Base-by-base conservation (phyloP, 2,113 vertebrate genomes). In the Lethenteron camtschaticum region DNA sequence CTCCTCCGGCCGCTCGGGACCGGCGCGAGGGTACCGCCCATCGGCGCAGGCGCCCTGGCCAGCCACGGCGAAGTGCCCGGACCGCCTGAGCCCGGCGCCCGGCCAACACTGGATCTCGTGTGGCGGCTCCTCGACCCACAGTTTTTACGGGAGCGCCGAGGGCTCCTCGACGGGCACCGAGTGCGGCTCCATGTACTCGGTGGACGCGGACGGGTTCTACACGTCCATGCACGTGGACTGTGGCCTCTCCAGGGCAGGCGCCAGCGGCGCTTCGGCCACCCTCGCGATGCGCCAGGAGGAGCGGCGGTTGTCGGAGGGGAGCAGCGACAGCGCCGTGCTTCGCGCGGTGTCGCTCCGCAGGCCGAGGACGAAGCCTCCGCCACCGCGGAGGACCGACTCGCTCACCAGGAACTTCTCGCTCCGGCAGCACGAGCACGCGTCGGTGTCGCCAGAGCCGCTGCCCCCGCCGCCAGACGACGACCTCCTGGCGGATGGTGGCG, bases 321-420 rank as follows among this genome's bases (percentile, higher is more conserved):
- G 13, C 6, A 1, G 60, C 13, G 20, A 41, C 63, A 66, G 63
- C 24, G 24, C 63, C 9, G n/a, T 66, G 10, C 24, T 20, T 18
- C 86, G 88, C 71, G 91, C 82, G 73, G 90, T 99, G 76, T 96
- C 92, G 56, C 79, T 99, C 11, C 92, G 84, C 73, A 99, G 96
- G 74, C 76, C 84, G 1, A 96, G 86, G 81, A 96, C 91, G 63
- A 66, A 66, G 73, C 90, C 94, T 0, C 94, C 91, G 56, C 92
- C 90, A 0, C 94, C 94, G 1, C 84, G 85, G 3, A 85, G 92
- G 56, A 96, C 87, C 1, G 94, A 99, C 77, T 99, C 94, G 2
- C 85, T 99, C 10, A 83, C 83, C 72, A 85, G 89, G 73, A 72
- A 81, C 41, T 41, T 6, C 41, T 41, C 41, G 41, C 41, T 41